Conservation (phyloP, 2,113 vertebrate species). For the Rhadina sibilatrix region DNA sequence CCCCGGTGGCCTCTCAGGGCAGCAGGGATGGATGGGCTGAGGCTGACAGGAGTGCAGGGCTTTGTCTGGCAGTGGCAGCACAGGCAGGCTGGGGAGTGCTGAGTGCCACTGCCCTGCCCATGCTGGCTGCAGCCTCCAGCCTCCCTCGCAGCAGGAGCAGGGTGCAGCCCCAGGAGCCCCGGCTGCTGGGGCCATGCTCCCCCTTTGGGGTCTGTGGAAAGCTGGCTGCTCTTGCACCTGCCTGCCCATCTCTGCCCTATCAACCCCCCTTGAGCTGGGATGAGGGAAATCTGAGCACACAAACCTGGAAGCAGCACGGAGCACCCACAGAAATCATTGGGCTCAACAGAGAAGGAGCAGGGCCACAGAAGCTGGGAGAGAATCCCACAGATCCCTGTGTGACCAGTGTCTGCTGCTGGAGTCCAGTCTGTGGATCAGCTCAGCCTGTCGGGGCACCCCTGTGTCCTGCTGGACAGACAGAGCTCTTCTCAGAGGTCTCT, state of each 20-base stretch:
- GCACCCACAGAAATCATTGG: neutral
- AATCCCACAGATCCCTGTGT: accelerated
- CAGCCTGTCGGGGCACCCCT: accelerated
- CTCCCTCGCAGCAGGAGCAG: accelerated
- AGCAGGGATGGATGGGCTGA: accelerated
- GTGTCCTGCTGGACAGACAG: neutral
- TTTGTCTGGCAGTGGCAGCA: neutral
- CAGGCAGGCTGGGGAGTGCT: neutral
- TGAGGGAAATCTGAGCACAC: accelerated
- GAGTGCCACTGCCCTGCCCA: neutral
- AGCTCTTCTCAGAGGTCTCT: neutral
- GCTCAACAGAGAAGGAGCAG: neutral
- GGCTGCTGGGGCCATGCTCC: accelerated
- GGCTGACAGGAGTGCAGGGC: neutral
- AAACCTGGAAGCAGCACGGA: accelerated
- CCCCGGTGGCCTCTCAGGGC: neutral
- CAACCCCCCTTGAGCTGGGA: neutral
- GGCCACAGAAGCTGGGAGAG: accelerated
- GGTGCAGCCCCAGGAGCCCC: neutral
- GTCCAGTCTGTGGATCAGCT: accelerated
- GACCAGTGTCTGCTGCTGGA: neutral
- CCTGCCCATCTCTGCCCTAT: neutral
- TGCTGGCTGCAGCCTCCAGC: neutral
- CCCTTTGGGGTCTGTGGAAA: neutral
- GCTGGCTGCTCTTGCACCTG: neutral